Percentiles rank a stretch among this genome's conserved stretches.
These are phyloP conservation scores for Sebastes glaucus DNA, from an alignment of 2,797 vertebrate genomes.

Conservation along the genomic window DNA sequence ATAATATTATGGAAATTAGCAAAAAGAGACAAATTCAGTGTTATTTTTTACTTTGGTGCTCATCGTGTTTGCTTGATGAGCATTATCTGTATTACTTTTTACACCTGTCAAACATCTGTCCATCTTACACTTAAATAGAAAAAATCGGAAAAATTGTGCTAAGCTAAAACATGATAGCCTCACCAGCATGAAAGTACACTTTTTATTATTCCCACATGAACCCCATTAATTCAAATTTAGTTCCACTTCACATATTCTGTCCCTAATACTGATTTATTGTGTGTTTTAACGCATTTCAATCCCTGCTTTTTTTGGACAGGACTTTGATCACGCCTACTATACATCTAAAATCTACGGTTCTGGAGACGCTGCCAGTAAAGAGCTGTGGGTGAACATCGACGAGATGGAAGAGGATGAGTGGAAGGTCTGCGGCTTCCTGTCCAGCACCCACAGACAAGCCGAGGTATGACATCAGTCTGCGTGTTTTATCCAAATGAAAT, in stretches of 20 bases:
- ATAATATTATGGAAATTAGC: neutral
- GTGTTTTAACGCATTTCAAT: neutral
- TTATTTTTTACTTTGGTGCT: neutral
- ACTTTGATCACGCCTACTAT: slow-evolving; percentile 93
- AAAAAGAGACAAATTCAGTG: neutral
- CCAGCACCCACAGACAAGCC: slow-evolving; percentile 91
- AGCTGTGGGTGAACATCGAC: slow-evolving; percentile 91
- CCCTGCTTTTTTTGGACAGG: slow-evolving; percentile 71
- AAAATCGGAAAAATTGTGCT: too few relatives aligned
- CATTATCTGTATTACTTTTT: neutral
- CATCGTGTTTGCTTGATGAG: neutral
- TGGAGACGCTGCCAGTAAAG: slow-evolving; percentile 82
- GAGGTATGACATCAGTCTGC: slow-evolving; percentile 68
- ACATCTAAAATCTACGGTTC: slow-evolving; percentile 89
- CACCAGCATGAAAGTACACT: neutral
- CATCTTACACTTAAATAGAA: too few relatives aligned
- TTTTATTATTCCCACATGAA: neutral
- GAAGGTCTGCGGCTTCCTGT: slow-evolving; percentile 88
- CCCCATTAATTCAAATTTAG: neutral
- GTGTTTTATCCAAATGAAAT: neutral
- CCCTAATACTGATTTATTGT: neutral
- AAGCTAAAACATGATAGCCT: neutral
- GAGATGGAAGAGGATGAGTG: slow-evolving; percentile 87
- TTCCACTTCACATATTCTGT: neutral
- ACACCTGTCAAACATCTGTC: neutral